Conservation (phyloP, 2,888 invertebrate species). For the Acanthosepion lycidas region DNA sequence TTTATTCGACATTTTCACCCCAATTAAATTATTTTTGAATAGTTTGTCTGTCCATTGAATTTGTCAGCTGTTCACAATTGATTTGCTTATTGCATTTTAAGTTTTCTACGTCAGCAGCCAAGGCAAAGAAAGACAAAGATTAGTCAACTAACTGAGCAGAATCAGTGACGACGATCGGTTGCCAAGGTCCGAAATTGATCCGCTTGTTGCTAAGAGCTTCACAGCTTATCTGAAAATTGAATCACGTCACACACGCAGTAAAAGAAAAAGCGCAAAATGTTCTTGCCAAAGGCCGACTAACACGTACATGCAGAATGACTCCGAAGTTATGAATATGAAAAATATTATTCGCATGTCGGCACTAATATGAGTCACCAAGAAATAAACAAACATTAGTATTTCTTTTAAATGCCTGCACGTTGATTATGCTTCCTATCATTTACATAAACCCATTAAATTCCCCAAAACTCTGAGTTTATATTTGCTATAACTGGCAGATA, state of each 20-base stretch:
- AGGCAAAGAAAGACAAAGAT: neutral
- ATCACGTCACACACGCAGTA: neutral
- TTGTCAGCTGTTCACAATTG: constrained; percentile 33
- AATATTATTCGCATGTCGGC: neutral
- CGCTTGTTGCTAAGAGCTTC: constrained; percentile 9
- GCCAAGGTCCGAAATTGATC: constrained; percentile 33
- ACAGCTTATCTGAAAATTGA: constrained; percentile 3
- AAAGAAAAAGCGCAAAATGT: neutral
- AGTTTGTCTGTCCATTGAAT: neutral
- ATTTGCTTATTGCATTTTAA: constrained; percentile 33
- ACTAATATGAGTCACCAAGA: neutral
- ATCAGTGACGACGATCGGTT: neutral
- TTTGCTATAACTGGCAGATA: neutral
- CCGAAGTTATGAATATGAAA: constrained; percentile 8
- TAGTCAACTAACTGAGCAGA: neutral
- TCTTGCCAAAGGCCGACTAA: neutral
- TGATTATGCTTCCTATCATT: neutral
- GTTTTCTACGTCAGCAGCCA: neutral
- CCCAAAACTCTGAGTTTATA: neutral
- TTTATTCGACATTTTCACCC: constrained; percentile 33
- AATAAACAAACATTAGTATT: neutral
- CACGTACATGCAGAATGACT: neutral
- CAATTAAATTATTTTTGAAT: neutral
- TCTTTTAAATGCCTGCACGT: too few species aligned
- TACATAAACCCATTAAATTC: neutral